Evolutionary conservation across 2,113 vertebrate species (phyloP).

Genomic region (Diadophis punctatus): DNA sequence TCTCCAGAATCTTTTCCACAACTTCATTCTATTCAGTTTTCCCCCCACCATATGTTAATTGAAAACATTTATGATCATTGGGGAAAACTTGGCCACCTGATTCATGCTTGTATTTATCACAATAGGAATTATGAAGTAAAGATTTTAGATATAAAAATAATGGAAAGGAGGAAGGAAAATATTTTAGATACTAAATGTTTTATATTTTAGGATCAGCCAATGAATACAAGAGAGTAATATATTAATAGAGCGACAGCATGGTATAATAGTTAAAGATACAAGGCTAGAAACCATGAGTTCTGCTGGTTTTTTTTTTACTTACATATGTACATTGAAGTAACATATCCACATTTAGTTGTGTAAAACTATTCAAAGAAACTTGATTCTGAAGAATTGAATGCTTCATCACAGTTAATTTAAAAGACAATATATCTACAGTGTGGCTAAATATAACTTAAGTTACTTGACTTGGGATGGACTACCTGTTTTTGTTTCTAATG

Average conservation of each 20-base stretch:
- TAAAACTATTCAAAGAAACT: background rate
- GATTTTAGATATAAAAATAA: background rate
- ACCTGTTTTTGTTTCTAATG: background rate
- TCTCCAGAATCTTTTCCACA: background rate
- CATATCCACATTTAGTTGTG: background rate
- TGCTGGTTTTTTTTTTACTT: too few relatives aligned
- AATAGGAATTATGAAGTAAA: background rate
- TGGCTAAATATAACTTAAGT: background rate
- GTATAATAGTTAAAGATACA: background rate
- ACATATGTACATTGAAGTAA: background rate
- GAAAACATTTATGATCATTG: background rate
- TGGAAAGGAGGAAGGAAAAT: background rate
- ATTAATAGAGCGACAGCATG: background rate
- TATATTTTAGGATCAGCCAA: background rate
- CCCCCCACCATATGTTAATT: background rate
- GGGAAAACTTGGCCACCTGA: background rate
- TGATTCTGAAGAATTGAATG: conserved; percentile 6
- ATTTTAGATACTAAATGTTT: background rate
- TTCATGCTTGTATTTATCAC: background rate
- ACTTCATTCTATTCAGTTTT: background rate
- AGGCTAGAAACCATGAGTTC: background rate
- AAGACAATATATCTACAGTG: background rate
- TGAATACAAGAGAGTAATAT: background rate
- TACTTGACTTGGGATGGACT: background rate
- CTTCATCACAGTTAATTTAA: background rate